phyloP scores from a whole-genome alignment of 2,113 vertebrate species.

The Mirounga angustirostris region DNA sequence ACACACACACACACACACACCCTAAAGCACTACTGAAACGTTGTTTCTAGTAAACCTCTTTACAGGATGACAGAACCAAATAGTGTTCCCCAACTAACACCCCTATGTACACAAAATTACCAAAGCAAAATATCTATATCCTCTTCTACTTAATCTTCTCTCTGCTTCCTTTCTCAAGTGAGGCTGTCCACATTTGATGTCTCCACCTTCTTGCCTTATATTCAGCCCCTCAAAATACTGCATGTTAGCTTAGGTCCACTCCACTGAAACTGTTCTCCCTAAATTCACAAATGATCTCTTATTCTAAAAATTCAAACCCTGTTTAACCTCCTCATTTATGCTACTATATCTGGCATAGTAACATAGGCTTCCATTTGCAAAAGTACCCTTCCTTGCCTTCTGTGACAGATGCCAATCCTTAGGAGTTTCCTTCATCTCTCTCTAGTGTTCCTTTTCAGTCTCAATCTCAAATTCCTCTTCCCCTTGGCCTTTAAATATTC shows the following conservation, averaged over 20 bases:
- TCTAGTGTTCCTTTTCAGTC: not conserved
- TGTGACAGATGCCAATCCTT: not conserved
- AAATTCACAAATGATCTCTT: not conserved
- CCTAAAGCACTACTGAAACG: not conserved
- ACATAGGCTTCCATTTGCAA: not conserved
- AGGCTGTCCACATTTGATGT: not conserved
- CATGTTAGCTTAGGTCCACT: not conserved
- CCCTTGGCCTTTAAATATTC: not conserved
- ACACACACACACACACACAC: not conserved
- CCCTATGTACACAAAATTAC: not conserved
- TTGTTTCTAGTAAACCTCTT: constrained; percentile 51
- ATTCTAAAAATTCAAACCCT: not conserved
- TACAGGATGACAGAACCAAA: not conserved
- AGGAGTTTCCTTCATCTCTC: not conserved
- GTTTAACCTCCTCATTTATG: not conserved
- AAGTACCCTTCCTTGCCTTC: not conserved
- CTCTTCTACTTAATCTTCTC: not conserved
- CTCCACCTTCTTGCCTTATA: not conserved
- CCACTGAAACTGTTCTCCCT: not conserved
- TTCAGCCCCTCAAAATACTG: not conserved
- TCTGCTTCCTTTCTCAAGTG: not conserved
- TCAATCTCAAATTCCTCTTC: not conserved
- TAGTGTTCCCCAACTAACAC: not conserved
- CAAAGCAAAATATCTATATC: not conserved
- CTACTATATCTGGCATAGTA: not conserved